Conservation (phyloP, 1,140 invertebrate genomes). For the Anoplolepis gracilipes region DNA sequence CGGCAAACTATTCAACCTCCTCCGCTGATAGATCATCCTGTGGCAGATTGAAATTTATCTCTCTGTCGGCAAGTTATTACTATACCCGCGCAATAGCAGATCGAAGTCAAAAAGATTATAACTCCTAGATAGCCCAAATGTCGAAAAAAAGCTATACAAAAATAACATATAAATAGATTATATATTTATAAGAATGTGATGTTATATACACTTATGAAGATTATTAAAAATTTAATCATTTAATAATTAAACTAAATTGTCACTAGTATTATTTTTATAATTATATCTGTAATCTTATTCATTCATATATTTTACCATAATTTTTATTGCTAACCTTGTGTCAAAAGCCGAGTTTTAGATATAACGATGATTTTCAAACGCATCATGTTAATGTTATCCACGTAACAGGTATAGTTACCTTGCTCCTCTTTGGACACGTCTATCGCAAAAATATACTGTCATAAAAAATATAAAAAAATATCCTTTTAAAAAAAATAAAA, state of each 20-base stretch:
- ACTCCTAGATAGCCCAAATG: slow-evolving; percentile 87
- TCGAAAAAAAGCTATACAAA: slow-evolving; percentile 84
- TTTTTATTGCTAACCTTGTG: slow-evolving; percentile 78
- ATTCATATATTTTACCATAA: background rate
- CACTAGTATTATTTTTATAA: background rate
- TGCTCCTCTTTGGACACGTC: slow-evolving; percentile 85
- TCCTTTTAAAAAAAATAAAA: background rate
- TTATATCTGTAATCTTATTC: background rate
- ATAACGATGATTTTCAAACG: slow-evolving; percentile 85
- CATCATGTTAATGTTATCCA: slow-evolving; percentile 85
- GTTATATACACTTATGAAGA: background rate
- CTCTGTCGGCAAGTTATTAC: slow-evolving; percentile 81
- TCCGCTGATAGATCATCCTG: background rate
- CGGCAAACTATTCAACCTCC: background rate
- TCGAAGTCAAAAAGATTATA: slow-evolving; percentile 84
- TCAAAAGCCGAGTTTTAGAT: slow-evolving; percentile 83
- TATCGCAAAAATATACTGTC: slow-evolving; percentile 45
- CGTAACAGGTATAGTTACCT: slow-evolving; percentile 87
- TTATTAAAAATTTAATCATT: slow-evolving; percentile 8
- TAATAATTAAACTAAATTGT: background rate
- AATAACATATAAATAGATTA: background rate
- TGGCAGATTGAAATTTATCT: slow-evolving; percentile 63
- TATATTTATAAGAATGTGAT: background rate
- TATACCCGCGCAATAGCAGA: slow-evolving; percentile 87
- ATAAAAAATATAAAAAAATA: background rate